phyloP scores from a whole-genome alignment of 2,888 invertebrate species.

The Copidosoma aretas region DNA sequence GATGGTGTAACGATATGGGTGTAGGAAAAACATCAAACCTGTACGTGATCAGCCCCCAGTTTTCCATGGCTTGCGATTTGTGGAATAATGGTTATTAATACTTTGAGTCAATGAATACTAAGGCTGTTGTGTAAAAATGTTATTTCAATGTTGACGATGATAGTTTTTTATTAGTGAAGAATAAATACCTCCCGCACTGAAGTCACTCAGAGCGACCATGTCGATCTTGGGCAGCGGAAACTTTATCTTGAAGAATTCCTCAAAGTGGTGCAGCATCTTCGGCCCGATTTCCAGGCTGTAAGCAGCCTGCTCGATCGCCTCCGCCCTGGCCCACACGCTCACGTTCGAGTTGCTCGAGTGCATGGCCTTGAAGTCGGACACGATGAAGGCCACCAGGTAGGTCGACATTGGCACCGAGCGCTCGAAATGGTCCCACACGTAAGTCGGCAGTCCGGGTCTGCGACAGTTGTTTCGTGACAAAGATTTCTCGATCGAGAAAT shows the following conservation, averaged over 20 bases:
- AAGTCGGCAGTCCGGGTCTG: constrained; percentile 69
- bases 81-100: too few species aligned
- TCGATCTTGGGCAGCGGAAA: constrained; percentile 65
- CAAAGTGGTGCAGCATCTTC: constrained; percentile 62
- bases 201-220: constrained; percentile 68
- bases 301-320: constrained; percentile 71
- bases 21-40: constrained; percentile 65
- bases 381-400: constrained; percentile 83
- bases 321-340: constrained; percentile 72
- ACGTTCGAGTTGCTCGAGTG: constrained; percentile 53
- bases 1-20: neutral
- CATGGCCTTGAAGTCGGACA: constrained; percentile 83
- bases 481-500: too few species aligned
- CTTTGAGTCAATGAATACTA: too few species aligned
- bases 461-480: constrained; percentile 6
- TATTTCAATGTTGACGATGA: too few species aligned
- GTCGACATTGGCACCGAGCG: constrained; percentile 82
- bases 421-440: constrained; percentile 79
- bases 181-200: constrained; percentile 64
- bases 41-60: constrained; percentile 58
- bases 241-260: constrained; percentile 58
- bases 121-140: too few species aligned
- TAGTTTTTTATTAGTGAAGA: too few species aligned
- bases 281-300: constrained; percentile 67
- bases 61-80: constrained; percentile 70